phyloP scores from a whole-genome alignment of 2,888 invertebrate genomes.

The Hyppa rectilinea region DNA sequence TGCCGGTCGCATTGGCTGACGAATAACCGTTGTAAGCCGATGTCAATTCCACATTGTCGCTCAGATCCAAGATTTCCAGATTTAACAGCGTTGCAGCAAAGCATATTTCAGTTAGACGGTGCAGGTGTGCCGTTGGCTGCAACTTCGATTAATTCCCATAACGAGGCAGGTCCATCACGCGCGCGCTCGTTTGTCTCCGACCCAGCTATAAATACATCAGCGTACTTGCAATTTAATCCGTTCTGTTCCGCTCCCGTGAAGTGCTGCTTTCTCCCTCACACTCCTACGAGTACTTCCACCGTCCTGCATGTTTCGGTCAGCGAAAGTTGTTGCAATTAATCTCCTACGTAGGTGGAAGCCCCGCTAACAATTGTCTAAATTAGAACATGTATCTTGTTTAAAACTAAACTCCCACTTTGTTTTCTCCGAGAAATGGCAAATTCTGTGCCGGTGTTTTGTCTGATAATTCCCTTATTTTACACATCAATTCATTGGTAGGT shows the following conservation, averaged over 20 bases:
- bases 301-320: slow-evolving; percentile 76
- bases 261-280: slow-evolving; percentile 76
- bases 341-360: slow-evolving; percentile 72
- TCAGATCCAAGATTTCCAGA: slow-evolving; percentile 62
- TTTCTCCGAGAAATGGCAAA: slow-evolving; percentile 37
- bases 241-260: slow-evolving; percentile 84
- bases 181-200: slow-evolving; percentile 89
- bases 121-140: slow-evolving; percentile 87
- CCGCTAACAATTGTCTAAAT: slow-evolving; percentile 77
- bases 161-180: slow-evolving; percentile 90
- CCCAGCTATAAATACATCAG: slow-evolving; percentile 90
- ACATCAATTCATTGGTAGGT: slow-evolving; percentile 47
- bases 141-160: slow-evolving; percentile 90
- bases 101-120: slow-evolving; percentile 86
- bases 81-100: slow-evolving; percentile 69
- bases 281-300: slow-evolving; percentile 68
- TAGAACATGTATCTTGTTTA: slow-evolving; percentile 72
- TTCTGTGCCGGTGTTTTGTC: slow-evolving; percentile 51
- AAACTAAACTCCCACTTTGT: slow-evolving; percentile 63
- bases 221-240: slow-evolving; percentile 90
- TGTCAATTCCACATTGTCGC: slow-evolving; percentile 41
- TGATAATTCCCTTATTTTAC: slow-evolving; percentile 45
- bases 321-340: slow-evolving; percentile 85
- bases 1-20: slow-evolving; percentile 27
- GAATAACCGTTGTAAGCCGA: slow-evolving; percentile 44